Evolutionary conservation across 1,140 invertebrate genomes (phyloP), one percentile per base, ranked within the genome.

Genomic region (Drosophila subpulchrella): DNA sequence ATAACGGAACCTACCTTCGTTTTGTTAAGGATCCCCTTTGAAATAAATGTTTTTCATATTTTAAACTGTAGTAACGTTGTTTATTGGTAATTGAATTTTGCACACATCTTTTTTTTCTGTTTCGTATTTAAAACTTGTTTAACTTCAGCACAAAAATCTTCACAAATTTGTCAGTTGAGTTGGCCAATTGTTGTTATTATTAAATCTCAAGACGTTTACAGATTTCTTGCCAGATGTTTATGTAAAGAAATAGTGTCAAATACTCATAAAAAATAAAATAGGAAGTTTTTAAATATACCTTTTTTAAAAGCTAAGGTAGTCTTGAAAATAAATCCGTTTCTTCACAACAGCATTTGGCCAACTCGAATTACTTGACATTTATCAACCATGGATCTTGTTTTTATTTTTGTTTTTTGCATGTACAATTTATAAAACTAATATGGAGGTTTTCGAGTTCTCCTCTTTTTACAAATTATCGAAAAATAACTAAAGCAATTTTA

Each of bases 381-480:
- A 60, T 74, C 17, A 73, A 74, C 41, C 59, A 53, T 65, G 39
- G 15, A 46, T 54, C n/a, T 47, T 38, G 13, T 54, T 58, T 61
- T 44, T 68, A 20, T 15, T 48, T 75, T 46, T 39, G 13, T 58
- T 27, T 24, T 62, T 55, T 48, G 50, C 58, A 74, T 79, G 42
- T 80, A 83, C 81, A 84, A 66, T 80, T 84, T 85, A 80, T 72
- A 80, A 85, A 84, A 76, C 76, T 85, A 84, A 60, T 72, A 51
- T 63, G 57, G 55, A 71, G 72, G 42, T 71, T 34, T 60, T 74
- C 36, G 44, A 20, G 65, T 46, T 60, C 38, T 73, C 54, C 60
- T 62, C 58, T 84, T 75, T 83, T 71, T 84, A 84, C 76, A 84
- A 84, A 84, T 84, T 77, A 84, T 84, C 62, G 72, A 84, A 83